Conservation (phyloP, 2,888 invertebrate genomes). For the Alentia gelatinosa region DNA sequence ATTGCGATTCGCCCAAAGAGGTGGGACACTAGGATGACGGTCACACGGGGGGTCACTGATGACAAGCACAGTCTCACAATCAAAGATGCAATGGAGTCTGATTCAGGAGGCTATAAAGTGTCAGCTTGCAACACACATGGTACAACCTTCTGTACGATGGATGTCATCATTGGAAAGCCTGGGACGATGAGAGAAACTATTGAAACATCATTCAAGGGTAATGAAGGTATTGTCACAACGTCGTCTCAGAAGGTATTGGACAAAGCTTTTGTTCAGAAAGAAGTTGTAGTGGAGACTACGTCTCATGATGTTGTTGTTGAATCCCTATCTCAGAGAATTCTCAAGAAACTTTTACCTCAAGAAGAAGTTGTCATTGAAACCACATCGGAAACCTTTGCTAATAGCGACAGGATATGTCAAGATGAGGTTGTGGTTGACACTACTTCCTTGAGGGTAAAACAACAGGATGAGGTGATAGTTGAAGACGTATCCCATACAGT, state of each 20-base stretch:
- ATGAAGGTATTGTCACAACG: background rate
- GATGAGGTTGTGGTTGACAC: background rate
- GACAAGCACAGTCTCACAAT: conserved; percentile 68
- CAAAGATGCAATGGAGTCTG: conserved; percentile 55
- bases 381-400: background rate
- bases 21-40: conserved; percentile 45
- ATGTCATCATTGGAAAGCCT: conserved; percentile 61
- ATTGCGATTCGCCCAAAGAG: conserved; percentile 62
- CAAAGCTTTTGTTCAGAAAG: background rate
- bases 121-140: conserved; percentile 69
- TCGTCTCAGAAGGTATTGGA: background rate
- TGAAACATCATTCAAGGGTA: background rate
- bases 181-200: background rate
- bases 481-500: background rate
- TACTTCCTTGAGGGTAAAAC: no score
- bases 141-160: conserved; percentile 65
- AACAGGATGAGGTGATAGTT: background rate
- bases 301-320: background rate
- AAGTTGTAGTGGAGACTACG: background rate
- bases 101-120: conserved; percentile 63
- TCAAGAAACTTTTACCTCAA: background rate
- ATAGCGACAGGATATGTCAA: background rate
- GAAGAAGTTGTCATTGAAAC: background rate
- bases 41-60: conserved; percentile 52
- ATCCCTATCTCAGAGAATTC: background rate